phyloP scores from a whole-genome alignment of 2,888 invertebrate species.

The Rhabditophanes sp. region DNA sequence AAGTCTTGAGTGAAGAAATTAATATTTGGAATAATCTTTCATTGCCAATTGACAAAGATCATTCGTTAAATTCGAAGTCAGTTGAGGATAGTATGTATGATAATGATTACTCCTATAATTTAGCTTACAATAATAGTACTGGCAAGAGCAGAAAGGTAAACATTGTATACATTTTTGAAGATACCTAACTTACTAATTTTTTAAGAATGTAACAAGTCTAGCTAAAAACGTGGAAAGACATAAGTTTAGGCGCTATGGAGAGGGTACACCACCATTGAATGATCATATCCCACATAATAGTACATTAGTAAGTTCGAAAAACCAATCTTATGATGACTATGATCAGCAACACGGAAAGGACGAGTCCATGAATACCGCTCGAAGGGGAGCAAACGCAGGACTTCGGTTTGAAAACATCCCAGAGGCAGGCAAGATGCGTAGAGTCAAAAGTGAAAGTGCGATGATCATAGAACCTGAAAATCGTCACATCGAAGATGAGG shows the following conservation, averaged over 20 bases:
- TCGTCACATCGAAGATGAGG: no score
- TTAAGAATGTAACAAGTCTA: constrained; percentile 21
- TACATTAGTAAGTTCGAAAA: constrained; percentile 2
- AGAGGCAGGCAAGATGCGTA: constrained; percentile 21
- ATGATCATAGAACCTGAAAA: constrained; percentile 7
- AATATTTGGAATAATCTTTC: constrained; percentile 6
- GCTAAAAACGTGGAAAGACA: constrained; percentile 29
- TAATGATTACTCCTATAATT: no score
- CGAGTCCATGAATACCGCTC: constrained; percentile 12
- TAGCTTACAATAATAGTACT: no score
- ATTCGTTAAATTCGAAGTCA: neutral
- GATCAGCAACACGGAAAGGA: constrained; percentile 9
- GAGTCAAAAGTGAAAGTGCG: constrained; percentile 22
- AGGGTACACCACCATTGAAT: constrained; percentile 13
- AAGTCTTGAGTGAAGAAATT: constrained; percentile 4
- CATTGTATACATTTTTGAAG: neutral
- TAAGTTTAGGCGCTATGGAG: constrained; percentile 25
- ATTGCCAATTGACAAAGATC: no score
- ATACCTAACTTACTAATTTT: constrained; percentile 3
- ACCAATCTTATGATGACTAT: constrained; percentile 1
- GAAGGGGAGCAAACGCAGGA: constrained; percentile 9
- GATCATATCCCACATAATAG: constrained; percentile 3
- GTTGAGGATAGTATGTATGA: no score
- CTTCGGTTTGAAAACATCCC: no score
- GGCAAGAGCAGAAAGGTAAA: neutral